These are phyloP conservation scores for Xestia rhomboidea DNA, from an alignment of 2,888 invertebrate species.

Conservation along the genomic window DNA sequence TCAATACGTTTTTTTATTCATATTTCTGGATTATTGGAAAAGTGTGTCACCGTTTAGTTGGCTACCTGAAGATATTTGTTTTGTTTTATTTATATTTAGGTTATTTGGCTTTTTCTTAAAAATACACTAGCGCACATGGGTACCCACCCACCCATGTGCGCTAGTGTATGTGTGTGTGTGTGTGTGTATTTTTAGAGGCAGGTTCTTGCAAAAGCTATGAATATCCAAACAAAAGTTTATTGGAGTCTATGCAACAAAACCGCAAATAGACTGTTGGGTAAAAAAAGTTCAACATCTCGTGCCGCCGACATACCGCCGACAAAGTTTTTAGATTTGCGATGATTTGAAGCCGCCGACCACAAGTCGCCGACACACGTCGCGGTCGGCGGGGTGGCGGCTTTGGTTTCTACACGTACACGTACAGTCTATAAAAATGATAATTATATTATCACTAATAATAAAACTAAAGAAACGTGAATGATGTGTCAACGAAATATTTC, in stretches of 20 bases:
- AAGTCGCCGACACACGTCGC: not conserved
- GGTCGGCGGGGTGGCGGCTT: not conserved
- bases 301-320: not conserved
- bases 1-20: not conserved
- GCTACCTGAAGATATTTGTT: not conserved
- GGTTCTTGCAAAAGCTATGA: not conserved
- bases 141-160: too few species aligned
- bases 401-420: too few species aligned
- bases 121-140: not conserved
- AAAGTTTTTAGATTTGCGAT: too few species aligned
- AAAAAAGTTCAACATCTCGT: not conserved
- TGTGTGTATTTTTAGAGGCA: not conserved
- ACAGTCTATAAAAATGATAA: not conserved
- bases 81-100: not conserved
- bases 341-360: not conserved
- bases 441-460: not conserved
- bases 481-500: constrained; percentile 16
- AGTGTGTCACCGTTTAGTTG: not conserved
- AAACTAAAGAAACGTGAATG: not conserved
- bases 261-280: not conserved
- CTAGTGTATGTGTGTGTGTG: too few species aligned
- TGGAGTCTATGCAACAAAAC: not conserved
- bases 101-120: not conserved
- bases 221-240: not conserved
- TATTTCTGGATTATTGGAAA: constrained; percentile 4